phyloP scores from a whole-genome alignment of 2,797 vertebrate genomes.

The Limosa lapponica region DNA sequence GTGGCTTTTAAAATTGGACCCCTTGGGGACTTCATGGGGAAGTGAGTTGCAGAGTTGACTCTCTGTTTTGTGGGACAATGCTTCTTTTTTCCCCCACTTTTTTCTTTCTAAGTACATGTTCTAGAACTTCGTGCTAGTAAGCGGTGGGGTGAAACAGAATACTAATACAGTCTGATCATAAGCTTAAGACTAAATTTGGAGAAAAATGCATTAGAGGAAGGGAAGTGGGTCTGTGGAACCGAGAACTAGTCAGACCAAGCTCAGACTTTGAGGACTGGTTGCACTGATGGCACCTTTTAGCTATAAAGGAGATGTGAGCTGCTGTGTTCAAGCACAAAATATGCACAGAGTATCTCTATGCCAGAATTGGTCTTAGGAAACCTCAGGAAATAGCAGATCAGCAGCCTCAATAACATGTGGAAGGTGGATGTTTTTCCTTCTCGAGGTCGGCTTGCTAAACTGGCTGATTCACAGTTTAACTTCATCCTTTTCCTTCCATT shows the following conservation, averaged over 20 bases:
- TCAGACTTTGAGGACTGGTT: not conserved
- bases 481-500: conserved; percentile 57
- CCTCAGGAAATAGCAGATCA: not conserved
- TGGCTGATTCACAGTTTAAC: conserved; percentile 30
- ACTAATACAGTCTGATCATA: not conserved
- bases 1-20: not conserved
- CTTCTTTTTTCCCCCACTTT: not conserved
- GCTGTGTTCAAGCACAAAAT: not conserved
- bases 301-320: not conserved
- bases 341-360: not conserved
- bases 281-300: not conserved
- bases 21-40: not conserved
- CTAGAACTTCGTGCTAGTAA: not conserved
- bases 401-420: not conserved
- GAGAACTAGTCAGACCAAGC: not conserved
- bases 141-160: not conserved
- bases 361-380: not conserved
- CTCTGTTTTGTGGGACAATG: not conserved
- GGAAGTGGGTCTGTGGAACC: accelerated
- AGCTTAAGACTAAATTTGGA: not conserved
- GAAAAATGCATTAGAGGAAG: not conserved
- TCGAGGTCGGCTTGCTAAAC: conserved; percentile 14
- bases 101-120: not conserved
- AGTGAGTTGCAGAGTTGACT: not conserved
- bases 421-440: conserved; percentile 4